Evolutionary conservation across 2,888 invertebrate genomes (phyloP).

Genomic region (Ecdyonurus torrentis): DNA sequence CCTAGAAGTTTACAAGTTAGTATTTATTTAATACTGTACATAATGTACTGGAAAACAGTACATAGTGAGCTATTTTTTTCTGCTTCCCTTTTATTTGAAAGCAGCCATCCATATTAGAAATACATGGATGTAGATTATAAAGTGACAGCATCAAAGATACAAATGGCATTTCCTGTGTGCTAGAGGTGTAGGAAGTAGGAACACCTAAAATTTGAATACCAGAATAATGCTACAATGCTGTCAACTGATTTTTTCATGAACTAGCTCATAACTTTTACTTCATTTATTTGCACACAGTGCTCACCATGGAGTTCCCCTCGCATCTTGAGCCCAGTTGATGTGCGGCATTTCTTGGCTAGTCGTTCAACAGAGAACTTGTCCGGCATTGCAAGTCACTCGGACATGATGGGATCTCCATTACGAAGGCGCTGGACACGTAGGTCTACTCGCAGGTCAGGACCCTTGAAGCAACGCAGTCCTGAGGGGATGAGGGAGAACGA

Average conservation of each 20-base stretch:
- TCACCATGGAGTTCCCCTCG: conserved; percentile 32
- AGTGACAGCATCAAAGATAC: too few relatives aligned
- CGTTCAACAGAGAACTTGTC: conserved; percentile 29
- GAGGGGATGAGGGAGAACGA: conserved; percentile 12
- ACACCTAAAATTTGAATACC: too few relatives aligned
- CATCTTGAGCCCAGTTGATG: conserved; percentile 29
- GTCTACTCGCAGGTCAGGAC: conserved; percentile 18
- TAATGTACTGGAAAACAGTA: too few relatives aligned
- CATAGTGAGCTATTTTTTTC: too few relatives aligned
- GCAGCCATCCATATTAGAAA: too few relatives aligned
- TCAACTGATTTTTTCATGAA: too few relatives aligned
- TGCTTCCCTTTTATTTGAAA: too few relatives aligned
- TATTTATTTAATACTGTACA: too few relatives aligned
- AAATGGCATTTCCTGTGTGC: too few relatives aligned
- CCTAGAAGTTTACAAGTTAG: conserved; percentile 24
- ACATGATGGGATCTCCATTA: conserved; percentile 23
- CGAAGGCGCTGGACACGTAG: conserved; percentile 23
- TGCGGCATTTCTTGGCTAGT: conserved; percentile 27
- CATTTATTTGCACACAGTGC: conserved; percentile 21
- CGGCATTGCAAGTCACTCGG: conserved; percentile 13
- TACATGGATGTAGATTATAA: too few relatives aligned
- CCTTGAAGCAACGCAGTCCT: conserved; percentile 11
- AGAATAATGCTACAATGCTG: too few relatives aligned
- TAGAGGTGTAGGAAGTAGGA: too few relatives aligned
- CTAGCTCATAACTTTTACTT: neutral